Base-by-base conservation (phyloP, 2,797 vertebrate species). In the Sorex maritimensis region DNA sequence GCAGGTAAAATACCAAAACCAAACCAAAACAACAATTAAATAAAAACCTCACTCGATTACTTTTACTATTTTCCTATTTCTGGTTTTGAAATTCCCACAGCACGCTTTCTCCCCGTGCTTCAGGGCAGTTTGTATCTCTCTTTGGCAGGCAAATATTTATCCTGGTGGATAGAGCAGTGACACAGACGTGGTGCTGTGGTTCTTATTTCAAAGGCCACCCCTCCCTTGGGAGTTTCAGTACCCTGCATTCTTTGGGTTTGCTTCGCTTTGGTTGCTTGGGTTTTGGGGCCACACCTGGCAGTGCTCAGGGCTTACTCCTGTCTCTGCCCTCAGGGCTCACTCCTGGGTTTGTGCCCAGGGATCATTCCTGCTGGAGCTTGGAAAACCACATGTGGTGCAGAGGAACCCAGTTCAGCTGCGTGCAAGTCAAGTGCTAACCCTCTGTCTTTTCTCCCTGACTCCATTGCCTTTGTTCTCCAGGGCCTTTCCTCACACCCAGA, bases 131-230 rank as follows among this genome's bases (percentile, higher is more conserved):
- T 85, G 90, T 4, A 69, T 14, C 55, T 46, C 61, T 78, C 61
- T 21, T 81, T n/a, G 34, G n/a, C 49, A 86, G 58, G 26, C 49
- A 86, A 69, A 86, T 90, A 38, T 86, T 73, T 94, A 61, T 83
- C 65, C 55, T 75, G 72, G 34, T 11, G 55, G 68, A 17, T n/a
- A n/a, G 86, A 71, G 52, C 28, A 3, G 44, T 4, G 15, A 44
- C 6, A 1, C 13, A 2, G 68, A 24, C n/a, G 23, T 38, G 58
- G 15, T 61, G n/a, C 49, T 24, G 14, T 1, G 0, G 0, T 5
- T 44, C 23, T 74, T 23, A 14, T 8, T 74, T 2, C 8, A 38
- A 67, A 46, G 28, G 1, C 12, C 17, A 63, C 8, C 14, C 23
- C 0, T 28, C 34, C 1, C 28, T 44, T 65, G 63, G 28, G 49